Base-by-base conservation (phyloP, 2,797 vertebrate species). In the Acanthurus tractus region DNA sequence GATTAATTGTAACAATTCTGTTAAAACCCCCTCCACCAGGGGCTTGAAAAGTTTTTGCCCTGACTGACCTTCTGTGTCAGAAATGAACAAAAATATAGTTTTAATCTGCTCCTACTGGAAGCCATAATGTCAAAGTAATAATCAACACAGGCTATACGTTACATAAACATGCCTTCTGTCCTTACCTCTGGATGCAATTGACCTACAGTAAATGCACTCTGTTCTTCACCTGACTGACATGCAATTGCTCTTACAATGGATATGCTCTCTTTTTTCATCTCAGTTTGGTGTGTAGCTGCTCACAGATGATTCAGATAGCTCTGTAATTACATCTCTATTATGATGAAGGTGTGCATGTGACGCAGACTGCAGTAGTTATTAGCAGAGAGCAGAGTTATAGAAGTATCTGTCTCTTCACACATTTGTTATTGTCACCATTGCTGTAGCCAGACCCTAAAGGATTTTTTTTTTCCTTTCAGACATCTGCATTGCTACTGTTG, bases 281-380 rank as follows among this genome's bases (percentile, higher is more conserved):
- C 38, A 52, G 42, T 65, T 76, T 64, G 34, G 15, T 49, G 36
- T 58, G 66, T 63, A 52, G 69, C 66, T 65, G 62, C 73, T 63
- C 70, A 48, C 25, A 65, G 82, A 86, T 67, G 66, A 64, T 86
- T 78, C 65, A 77, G 84, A 84, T 84, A 59, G 72, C 79, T 82
- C 74, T 55, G 58, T 86, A 90, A 89, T 89, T 88, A 87, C 76
- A 79, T 82, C 78, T 86, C 72, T 83, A 59, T 89, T 82, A 78
- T 84, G 53, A 79, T 62, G 63, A 54, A 75, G 48, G 50, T 20
- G 57, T n/a, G 44, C 9, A 34, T 22, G 63, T 61, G 63, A 79
- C 72, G 76, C 71, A 62, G 62, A 70, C 74, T 74, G 67, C 78
- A 63, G 73, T 68, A 57, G 65, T 79, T 76, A 77, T 79, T 74